phyloP scores from a whole-genome alignment of 2,797 vertebrate species.

The Poliocrania exsul region DNA sequence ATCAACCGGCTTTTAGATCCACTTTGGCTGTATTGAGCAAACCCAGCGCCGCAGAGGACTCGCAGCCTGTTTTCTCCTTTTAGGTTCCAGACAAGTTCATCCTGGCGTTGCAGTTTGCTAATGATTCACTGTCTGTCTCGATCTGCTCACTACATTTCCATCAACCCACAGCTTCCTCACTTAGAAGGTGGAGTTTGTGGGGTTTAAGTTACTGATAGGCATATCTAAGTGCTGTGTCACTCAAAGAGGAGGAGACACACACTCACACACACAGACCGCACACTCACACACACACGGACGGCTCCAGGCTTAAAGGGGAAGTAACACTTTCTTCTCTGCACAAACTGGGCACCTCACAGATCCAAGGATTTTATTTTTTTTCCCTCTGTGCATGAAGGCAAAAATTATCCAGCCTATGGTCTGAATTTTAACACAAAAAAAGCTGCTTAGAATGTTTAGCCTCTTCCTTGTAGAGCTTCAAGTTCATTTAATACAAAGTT shows the following conservation, averaged over 20 bases:
- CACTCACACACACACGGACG: constrained; percentile 37
- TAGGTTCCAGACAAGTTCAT: constrained; percentile 85
- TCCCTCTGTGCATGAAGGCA: not conserved
- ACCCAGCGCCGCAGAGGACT: constrained; percentile 64
- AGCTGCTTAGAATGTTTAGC: not conserved
- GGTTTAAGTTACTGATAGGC: constrained; percentile 85
- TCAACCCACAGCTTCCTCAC: constrained; percentile 83
- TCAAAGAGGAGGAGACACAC: constrained; percentile 83
- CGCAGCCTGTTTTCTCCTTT: constrained; percentile 70
- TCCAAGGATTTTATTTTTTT: not conserved
- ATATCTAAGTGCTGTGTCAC: constrained; percentile 82
- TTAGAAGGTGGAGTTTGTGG: constrained; percentile 84
- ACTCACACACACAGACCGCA: constrained; percentile 43
- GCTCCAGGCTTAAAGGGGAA: constrained; percentile 84
- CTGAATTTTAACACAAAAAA: not conserved
- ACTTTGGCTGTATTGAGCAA: constrained; percentile 77
- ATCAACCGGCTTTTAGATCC: constrained; percentile 80
- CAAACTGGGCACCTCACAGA: not conserved
- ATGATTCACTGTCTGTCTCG: constrained; percentile 83
- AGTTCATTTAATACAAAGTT: not conserved
- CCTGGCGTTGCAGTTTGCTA: constrained; percentile 78
- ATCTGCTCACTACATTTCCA: constrained; percentile 82
- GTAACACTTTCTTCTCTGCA: constrained; percentile 30
- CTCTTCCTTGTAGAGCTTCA: not conserved
- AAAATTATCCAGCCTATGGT: not conserved